phyloP scores from a whole-genome alignment of 1,140 invertebrate genomes.

The Brachionus plicatilis region DNA sequence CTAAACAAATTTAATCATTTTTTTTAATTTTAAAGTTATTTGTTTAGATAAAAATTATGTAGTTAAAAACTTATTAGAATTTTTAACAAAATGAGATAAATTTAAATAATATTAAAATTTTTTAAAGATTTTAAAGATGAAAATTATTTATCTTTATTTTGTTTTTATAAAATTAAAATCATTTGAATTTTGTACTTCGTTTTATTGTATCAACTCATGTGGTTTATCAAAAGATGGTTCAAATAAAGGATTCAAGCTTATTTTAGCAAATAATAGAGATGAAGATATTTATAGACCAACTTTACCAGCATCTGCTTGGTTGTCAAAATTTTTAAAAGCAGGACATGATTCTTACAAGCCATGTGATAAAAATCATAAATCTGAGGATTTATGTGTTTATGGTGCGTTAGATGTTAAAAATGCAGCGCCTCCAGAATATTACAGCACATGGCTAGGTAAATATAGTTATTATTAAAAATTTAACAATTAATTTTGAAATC shows the following conservation, averaged over 20 bases:
- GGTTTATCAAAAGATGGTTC: neutral
- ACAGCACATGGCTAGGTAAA: slow-evolving; percentile 38
- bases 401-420: slow-evolving; percentile 14
- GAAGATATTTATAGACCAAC: slow-evolving; percentile 8
- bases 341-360: neutral
- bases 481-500: too few species aligned
- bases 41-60: too few species aligned
- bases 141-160: neutral
- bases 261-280: slow-evolving; percentile 35
- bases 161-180: neutral
- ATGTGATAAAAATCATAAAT: neutral
- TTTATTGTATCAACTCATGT: slow-evolving; percentile 33
- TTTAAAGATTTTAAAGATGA: neutral
- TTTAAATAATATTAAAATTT: too few species aligned
- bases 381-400: neutral
- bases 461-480: neutral
- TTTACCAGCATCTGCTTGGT: neutral
- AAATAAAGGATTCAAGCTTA: slow-evolving; percentile 22
- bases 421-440: neutral
- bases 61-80: too few species aligned
- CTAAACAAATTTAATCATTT: neutral
- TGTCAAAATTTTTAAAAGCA: neutral
- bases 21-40: neutral
- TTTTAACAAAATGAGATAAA: too few species aligned
- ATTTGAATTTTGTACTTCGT: neutral